Evolutionary conservation across 1,140 invertebrate species (phyloP), one percentile per base, ranked within the genome.

Genomic region (Papilio polytes): DNA sequence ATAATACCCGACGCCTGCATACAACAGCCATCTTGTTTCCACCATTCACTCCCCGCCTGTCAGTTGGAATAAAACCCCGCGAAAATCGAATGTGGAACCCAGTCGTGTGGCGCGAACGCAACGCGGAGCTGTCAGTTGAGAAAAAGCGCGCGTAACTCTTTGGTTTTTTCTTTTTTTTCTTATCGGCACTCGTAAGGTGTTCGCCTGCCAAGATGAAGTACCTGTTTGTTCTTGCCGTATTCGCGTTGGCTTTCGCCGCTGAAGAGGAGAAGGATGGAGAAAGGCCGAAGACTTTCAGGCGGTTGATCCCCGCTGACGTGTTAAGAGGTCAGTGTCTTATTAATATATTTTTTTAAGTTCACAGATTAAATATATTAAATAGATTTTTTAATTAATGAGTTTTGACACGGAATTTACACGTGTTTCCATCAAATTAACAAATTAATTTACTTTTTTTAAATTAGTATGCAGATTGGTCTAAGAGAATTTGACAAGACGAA

Each of bases 291-390:
- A 97, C 97, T 41, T 98, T 96, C 95, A 97, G 96, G 86, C 96
- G 98, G 80, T 94, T 98, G 63, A 98, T 98, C 84, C 98, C 97
- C 15, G 98, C 98, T 87, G 98, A 98, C 93, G 97, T 98, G 53
- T 96, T 98, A 78, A 97, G 98, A 96, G 98, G 98, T 95, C 87
- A 89, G 92, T 94, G 87, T n/a, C 63, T 81, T 82, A 46, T 51
- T 80, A 77, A 44, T 66, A 7, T 36, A 31, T 70, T 66, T 13
- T 36, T 13, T 31, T 31, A 31, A 70, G 2, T 15, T 66, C 9
- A 63, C 20, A 26, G 12, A 70, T 70, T 70, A 3, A 7, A 70
- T 70, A 31, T n/a, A 13, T 31, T 31, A 56, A 3, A 31, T 66
- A n/a, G n/a, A n/a, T 66, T 12, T 15, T 31, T 10, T 4, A 18